Base-by-base conservation (phyloP, 2,797 vertebrate species). In the Phalanger gymnotis region DNA sequence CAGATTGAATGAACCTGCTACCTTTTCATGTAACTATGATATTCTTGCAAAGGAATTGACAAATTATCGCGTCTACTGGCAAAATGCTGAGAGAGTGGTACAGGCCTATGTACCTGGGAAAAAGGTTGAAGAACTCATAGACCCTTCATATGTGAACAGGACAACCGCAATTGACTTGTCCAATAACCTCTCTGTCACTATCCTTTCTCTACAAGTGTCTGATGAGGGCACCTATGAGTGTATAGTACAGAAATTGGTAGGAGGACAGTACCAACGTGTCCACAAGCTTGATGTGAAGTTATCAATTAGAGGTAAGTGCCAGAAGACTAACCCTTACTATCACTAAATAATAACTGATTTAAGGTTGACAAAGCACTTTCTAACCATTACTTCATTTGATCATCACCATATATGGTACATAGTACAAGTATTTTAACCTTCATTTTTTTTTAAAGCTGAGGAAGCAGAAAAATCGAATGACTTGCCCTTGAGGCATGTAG, bases 291-390 rank as follows among this genome's bases (percentile, higher is more conserved):
- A 0, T 0, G 94, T 98, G 90, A 47, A 0, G 16, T 55, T 99
- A 90, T n/a, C 54, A 0, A 95, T 99, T 93, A 97, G 66, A 98
- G 98, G 99, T 99, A 95, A 91, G 98, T 98, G 96, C n/a, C 89
- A 57, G 90, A 47, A 0, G 9, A 55, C 19, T 1, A 0, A 10
- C 56, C 89, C 81, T 14, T 30, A 94, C 47, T 40, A 66, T 81
- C 93, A 93, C 91, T 90, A 92, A 66, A 94, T 66, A 92, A 51
- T 27, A 40, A 27, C 7, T 87, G 40, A 87, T 34, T 87, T 51
- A 87, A 87, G 73, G 10, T 47, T 51, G 31, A 51, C 40, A 87
- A 87, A 87, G 25, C 40, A 87, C 22, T 27, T 27, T 87, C 40
- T 51, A 51, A 51, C 40, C 40, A 87, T 51, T 87, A 25, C 14